phyloP scores from a whole-genome alignment of 2,113 vertebrate genomes.

The Hepsetus odoe region DNA sequence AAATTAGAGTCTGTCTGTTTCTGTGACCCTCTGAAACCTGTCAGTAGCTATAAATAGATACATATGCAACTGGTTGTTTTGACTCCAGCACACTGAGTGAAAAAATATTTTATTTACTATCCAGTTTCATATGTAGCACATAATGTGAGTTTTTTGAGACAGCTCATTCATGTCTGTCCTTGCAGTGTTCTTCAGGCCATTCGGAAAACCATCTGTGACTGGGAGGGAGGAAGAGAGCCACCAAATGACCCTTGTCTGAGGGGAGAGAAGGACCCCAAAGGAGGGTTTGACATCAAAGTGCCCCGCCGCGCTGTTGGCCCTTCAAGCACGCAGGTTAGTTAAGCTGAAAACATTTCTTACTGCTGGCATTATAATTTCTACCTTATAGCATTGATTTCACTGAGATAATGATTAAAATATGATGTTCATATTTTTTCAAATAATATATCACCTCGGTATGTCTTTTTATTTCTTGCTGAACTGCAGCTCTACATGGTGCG shows the following conservation, averaged over 20 bases:
- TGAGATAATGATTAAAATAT: too few species aligned
- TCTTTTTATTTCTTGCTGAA: background rate
- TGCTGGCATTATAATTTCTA: background rate
- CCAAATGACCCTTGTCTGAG: slow-evolving; percentile 96
- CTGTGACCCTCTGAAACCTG: background rate
- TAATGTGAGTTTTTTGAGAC: too few species aligned
- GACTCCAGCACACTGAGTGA: background rate
- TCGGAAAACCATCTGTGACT: slow-evolving; percentile 97
- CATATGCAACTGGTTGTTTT: too few species aligned
- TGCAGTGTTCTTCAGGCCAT: slow-evolving; percentile 95
- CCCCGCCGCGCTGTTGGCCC: slow-evolving; percentile 96
- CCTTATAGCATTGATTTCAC: background rate
- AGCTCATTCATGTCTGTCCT: background rate
- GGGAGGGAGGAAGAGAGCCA: slow-evolving; percentile 94
- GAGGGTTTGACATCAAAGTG: slow-evolving; percentile 98
- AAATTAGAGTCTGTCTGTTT: background rate
- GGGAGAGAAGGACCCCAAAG: slow-evolving; percentile 98
- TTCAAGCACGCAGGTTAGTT: slow-evolving; percentile 93
- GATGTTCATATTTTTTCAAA: too few species aligned
- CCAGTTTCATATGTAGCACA: too few species aligned
- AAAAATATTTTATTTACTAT: background rate
- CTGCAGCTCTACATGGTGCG: slow-evolving; percentile 96
- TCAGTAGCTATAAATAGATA: too few species aligned
- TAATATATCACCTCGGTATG: too few species aligned
- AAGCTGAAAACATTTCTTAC: background rate